A percentile compares a stretch with the other conserved stretches of the same genome.
Conservation (phyloP, 2,888 invertebrate genomes). For the Sarcophaga carnaria region DNA sequence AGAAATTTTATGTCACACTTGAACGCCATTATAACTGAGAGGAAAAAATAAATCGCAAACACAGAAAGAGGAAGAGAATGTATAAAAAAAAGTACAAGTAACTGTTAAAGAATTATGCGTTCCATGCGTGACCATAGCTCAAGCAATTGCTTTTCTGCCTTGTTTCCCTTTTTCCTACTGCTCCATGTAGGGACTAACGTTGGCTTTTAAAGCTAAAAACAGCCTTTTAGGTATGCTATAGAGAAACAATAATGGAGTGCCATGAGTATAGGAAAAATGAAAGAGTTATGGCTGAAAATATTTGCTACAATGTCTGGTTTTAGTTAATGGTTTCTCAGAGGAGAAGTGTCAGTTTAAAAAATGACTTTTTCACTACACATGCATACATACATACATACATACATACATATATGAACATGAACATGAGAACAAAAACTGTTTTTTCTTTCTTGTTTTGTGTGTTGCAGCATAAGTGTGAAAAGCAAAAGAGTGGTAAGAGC, state of each 20-base stretch:
- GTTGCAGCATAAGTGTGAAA: not conserved
- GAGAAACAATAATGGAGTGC: not conserved
- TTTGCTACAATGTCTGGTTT: constrained; percentile 62
- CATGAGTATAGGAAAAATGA: constrained; percentile 3
- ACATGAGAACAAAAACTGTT: not conserved
- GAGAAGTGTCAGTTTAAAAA: constrained; percentile 64
- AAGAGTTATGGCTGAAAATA: constrained; percentile 64
- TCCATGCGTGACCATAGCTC: constrained; percentile 65
- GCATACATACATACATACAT: no score
- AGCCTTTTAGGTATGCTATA: no score
- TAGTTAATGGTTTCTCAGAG: constrained; percentile 62
- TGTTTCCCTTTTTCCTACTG: not conserved
- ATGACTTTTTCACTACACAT: constrained; percentile 48
- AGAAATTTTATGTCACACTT: constrained; percentile 56
- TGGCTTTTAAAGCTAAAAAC: no score
- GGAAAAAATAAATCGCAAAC: not conserved
- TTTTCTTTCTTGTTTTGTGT: no score
- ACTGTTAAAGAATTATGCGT: constrained; percentile 61
- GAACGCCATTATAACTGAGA: constrained; percentile 27
- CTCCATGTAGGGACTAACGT: no score
- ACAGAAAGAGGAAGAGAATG: not conserved
- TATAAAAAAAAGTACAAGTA: not conserved
- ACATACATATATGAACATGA: constrained; percentile 24
- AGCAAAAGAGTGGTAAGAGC: constrained; percentile 14
- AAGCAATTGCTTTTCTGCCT: not conserved